phyloP scores from a whole-genome alignment of 1,140 invertebrate genomes.

The Andricus grossulariae region DNA sequence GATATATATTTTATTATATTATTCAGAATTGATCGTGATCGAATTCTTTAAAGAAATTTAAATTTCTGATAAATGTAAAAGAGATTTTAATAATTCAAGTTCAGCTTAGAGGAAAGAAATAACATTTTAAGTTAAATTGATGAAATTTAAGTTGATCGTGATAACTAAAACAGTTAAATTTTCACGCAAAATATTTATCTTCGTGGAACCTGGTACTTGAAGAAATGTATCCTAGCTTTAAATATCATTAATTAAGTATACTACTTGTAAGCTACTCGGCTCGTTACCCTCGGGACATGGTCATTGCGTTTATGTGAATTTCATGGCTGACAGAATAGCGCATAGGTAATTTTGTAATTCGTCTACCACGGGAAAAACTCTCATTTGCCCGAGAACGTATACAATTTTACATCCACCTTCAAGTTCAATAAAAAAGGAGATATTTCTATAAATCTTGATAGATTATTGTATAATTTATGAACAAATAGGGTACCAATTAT shows the following conservation, averaged over 20 bases:
- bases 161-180: neutral
- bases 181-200: neutral
- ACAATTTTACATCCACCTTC: neutral
- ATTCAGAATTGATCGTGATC: too few species aligned
- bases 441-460: too few species aligned
- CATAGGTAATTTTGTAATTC: neutral
- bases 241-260: constrained; percentile 15
- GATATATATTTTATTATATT: neutral
- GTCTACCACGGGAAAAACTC: neutral
- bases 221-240: neutral
- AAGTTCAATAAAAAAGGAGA: neutral
- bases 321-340: constrained; percentile 1
- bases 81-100: too few species aligned
- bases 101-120: too few species aligned
- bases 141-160: too few species aligned
- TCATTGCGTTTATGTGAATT: constrained; percentile 27
- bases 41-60: too few species aligned
- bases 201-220: neutral
- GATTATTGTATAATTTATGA: neutral
- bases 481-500: neutral
- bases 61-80: too few species aligned
- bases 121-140: too few species aligned
- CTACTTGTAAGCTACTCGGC: neutral
- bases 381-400: neutral
- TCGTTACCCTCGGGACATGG: constrained; percentile 16